These are phyloP conservation scores for Cynodonichthys magdalenae DNA, from an alignment of 2,797 vertebrate genomes.

Conservation along the genomic window DNA sequence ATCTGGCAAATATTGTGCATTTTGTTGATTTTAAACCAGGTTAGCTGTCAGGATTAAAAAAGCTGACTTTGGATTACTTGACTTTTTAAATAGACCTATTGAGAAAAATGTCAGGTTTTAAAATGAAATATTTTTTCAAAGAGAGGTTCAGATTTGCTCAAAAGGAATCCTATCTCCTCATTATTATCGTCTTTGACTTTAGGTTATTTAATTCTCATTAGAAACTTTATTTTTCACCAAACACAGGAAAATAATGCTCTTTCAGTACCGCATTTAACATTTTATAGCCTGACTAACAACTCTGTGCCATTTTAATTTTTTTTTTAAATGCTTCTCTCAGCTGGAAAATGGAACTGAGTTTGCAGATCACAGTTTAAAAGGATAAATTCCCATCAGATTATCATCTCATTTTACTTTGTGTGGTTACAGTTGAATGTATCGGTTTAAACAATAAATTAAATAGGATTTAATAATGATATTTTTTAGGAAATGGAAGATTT, in stretches of 20 bases:
- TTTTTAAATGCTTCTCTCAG: not conserved
- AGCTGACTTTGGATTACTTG: not conserved
- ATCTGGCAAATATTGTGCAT: not conserved
- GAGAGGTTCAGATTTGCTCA: not conserved
- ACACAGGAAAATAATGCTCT: not conserved
- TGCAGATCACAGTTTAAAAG: too few relatives aligned
- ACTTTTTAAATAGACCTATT: not conserved
- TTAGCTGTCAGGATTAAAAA: slow-evolving; percentile 5
- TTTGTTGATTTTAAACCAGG: not conserved
- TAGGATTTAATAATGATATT: too few relatives aligned
- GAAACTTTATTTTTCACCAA: not conserved
- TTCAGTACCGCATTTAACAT: not conserved
- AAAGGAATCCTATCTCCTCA: not conserved
- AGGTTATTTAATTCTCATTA: not conserved
- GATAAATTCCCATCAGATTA: too few relatives aligned
- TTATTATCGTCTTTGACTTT: not conserved
- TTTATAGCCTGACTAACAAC: not conserved
- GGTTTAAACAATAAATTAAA: too few relatives aligned
- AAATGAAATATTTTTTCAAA: not conserved
- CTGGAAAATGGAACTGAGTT: not conserved
- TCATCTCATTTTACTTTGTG: too few relatives aligned
- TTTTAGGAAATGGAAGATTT: not conserved
- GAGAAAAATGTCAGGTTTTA: not conserved
- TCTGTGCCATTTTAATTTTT: not conserved
- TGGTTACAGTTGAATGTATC: too few relatives aligned